These are phyloP conservation scores for Neopelma chrysocephalum DNA, from an alignment of 2,797 vertebrate genomes.

Conservation along the genomic window DNA sequence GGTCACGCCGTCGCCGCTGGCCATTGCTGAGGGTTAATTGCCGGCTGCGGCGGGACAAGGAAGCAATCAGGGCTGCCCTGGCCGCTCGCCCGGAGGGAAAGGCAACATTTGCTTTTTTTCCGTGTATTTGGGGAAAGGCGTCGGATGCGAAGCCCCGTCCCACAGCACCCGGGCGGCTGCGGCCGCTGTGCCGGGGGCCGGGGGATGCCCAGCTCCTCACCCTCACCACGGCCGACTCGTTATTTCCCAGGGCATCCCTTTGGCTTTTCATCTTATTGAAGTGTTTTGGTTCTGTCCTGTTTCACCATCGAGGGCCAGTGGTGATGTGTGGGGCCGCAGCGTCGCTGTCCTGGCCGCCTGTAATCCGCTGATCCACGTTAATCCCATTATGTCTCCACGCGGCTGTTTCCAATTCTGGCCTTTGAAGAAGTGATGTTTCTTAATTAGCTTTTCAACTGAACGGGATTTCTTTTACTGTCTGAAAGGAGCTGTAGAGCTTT, in stretches of 20 bases:
- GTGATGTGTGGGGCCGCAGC: not conserved
- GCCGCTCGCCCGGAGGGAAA: rapidly evolving
- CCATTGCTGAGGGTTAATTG: rapidly evolving
- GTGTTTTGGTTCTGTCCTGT: not conserved
- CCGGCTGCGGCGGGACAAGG: not conserved
- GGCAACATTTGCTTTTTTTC: not conserved
- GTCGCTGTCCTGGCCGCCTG: not conserved
- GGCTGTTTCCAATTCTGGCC: constrained; percentile 52
- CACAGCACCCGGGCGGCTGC: rapidly evolving
- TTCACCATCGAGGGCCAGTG: not conserved
- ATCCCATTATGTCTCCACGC: constrained; percentile 60
- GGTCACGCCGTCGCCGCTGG: not conserved
- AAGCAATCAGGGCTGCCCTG: not conserved
- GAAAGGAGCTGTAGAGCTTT: not conserved
- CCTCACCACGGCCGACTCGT: rapidly evolving
- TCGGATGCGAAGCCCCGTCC: rapidly evolving
- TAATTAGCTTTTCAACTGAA: constrained; percentile 39
- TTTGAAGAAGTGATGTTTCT: constrained; percentile 57
- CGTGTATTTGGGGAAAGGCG: not conserved
- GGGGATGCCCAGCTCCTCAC: not conserved
- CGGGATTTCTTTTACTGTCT: not conserved
- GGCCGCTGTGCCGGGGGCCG: not conserved
- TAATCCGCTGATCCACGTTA: constrained; percentile 28
- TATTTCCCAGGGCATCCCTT: rapidly evolving
- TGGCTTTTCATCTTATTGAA: rapidly evolving